phyloP scores from a whole-genome alignment of 2,797 vertebrate species.

The Spinus olivaceus region DNA sequence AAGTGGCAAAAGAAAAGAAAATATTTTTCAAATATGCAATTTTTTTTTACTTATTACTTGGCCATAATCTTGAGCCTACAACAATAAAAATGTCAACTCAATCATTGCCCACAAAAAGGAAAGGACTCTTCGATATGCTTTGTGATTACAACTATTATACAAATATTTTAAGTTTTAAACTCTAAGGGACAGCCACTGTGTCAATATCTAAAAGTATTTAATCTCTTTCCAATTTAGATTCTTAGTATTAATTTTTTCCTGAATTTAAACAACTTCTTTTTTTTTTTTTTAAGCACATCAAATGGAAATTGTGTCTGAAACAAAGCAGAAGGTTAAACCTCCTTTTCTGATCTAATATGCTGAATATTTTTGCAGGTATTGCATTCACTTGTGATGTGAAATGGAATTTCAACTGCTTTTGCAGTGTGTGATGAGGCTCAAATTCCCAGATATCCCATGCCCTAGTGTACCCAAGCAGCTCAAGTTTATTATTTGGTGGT shows the following conservation, averaged over 20 bases:
- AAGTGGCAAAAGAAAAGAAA: neutral
- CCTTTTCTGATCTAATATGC: neutral
- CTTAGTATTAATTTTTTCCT: neutral
- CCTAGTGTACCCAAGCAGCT: fast-evolving
- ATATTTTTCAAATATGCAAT: neutral
- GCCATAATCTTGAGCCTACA: neutral
- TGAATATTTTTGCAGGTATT: neutral
- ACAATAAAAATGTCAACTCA: neutral
- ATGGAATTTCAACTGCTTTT: neutral
- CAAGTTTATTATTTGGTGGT: neutral
- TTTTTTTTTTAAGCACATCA: neutral
- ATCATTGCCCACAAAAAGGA: neutral
- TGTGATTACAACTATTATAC: neutral
- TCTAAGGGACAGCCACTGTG: neutral
- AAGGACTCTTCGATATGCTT: neutral
- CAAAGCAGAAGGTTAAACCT: neutral
- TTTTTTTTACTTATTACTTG: neutral
- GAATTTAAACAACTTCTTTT: neutral
- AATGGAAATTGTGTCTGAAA: neutral
- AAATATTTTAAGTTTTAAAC: neutral
- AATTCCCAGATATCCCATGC: neutral
- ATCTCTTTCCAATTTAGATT: neutral
- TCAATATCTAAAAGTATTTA: neutral
- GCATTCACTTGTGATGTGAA: neutral
- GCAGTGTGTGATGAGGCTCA: neutral